Evolutionary conservation across 2,888 invertebrate genomes (phyloP).

Genomic region (Acholoe squamosa): DNA sequence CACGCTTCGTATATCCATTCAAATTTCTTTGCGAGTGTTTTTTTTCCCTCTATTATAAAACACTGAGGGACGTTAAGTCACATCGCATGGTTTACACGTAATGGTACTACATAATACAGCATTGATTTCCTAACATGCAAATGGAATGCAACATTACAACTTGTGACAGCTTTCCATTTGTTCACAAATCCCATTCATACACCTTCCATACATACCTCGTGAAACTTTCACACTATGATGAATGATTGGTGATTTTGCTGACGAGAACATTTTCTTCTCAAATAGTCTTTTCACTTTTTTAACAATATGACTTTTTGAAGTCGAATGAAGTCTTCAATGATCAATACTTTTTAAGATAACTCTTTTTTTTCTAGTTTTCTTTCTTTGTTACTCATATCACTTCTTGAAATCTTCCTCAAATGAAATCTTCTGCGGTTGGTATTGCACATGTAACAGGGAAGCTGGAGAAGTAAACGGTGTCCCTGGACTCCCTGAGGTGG

Average conservation of each 20-base stretch:
- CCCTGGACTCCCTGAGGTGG: not conserved
- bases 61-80: too few relatives aligned
- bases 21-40: too few relatives aligned
- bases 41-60: too few relatives aligned
- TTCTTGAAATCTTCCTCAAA: not conserved
- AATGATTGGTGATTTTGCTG: not conserved
- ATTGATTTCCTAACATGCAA: constrained; percentile 2
- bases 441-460: constrained; percentile 16
- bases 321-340: not conserved
- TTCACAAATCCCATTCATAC: not conserved
- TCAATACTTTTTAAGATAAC: too few relatives aligned
- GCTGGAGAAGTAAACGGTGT: not conserved
- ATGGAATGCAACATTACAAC: not conserved
- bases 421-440: not conserved
- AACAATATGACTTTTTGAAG: not conserved
- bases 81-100: too few relatives aligned
- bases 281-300: not conserved
- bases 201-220: not conserved
- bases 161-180: not conserved
- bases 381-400: not conserved
- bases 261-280: not conserved
- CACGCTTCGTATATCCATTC: too few relatives aligned
- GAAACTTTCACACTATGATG: not conserved
- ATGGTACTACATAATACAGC: not conserved
- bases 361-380: not conserved